Conservation (phyloP, 2,113 vertebrate genomes). For the Tiliqua scincoides region DNA sequence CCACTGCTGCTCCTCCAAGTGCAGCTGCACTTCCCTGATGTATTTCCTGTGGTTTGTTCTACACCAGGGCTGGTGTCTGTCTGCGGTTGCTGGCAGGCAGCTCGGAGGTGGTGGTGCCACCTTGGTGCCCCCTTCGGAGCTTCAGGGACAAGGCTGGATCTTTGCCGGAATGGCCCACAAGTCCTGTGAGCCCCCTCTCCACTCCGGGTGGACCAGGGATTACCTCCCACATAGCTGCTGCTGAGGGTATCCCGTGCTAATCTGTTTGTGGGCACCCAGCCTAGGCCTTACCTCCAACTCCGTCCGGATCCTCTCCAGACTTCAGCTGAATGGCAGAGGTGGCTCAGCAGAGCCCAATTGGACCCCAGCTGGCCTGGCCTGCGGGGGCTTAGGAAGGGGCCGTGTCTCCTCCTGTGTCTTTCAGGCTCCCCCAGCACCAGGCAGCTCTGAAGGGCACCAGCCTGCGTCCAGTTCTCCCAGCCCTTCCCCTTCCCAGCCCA, state of each 20-base stretch:
- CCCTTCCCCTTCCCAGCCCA: neutral
- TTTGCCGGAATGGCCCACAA: neutral
- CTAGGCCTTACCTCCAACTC: conserved; percentile 5
- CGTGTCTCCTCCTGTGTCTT: neutral
- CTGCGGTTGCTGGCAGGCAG: neutral
- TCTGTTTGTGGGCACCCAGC: neutral
- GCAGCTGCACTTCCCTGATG: neutral
- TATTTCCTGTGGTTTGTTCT: neutral
- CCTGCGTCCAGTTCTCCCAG: neutral
- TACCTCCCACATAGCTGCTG: neutral
- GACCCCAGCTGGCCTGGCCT: neutral
- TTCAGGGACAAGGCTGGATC: neutral
- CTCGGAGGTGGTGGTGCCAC: neutral
- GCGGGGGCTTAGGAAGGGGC: neutral
- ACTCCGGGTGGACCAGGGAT: neutral
- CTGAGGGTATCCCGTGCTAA: neutral
- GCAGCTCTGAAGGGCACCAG: neutral
- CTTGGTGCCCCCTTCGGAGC: neutral
- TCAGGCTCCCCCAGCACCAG: neutral
- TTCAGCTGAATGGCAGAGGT: neutral
- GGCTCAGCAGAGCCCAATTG: neutral
- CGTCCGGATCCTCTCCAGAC: neutral
- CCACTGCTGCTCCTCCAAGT: neutral
- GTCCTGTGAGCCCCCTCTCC: neutral
- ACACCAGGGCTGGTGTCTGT: neutral